Percentiles rank a stretch among this genome's conserved stretches.
Conservation (phyloP, 2,888 invertebrate species). For the Aphidoletes aphidimyza region DNA sequence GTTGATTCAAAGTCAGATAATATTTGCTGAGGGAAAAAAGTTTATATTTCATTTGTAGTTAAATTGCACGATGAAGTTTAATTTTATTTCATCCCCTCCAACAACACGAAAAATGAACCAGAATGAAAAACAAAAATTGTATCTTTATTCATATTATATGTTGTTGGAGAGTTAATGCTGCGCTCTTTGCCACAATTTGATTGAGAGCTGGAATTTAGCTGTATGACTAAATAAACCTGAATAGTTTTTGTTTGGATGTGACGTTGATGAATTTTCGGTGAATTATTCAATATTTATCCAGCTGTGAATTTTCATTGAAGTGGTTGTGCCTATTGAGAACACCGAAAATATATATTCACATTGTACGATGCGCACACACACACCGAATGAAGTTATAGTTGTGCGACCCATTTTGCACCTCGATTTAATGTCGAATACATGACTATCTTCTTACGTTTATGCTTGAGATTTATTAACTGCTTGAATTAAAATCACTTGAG, state of each 20-base stretch:
- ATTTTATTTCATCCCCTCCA: no score
- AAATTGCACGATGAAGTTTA: not conserved
- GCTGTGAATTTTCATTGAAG: not conserved
- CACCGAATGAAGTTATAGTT: not conserved
- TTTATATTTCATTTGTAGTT: constrained; percentile 2
- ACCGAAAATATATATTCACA: no score
- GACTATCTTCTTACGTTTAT: not conserved
- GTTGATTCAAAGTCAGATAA: constrained; percentile 22
- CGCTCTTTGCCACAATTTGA: not conserved
- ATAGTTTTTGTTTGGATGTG: not conserved
- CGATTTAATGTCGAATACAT: not conserved
- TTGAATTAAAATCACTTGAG: constrained; percentile 4
- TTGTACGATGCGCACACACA: not conserved
- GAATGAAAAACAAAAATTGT: not conserved
- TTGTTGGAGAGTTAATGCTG: not conserved
- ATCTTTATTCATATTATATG: not conserved
- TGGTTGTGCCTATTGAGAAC: not conserved
- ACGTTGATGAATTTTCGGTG: constrained; percentile 26
- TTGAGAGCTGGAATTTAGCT: not conserved
- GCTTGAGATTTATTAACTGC: constrained; percentile 14
- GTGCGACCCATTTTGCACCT: not conserved
- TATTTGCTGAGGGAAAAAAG: constrained; percentile 7
- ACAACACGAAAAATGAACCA: no score
- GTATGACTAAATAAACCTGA: constrained; percentile 35
- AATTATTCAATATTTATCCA: constrained; percentile 33